Percentiles rank a stretch among this genome's conserved stretches.
Conservation (phyloP, 2,888 invertebrate species). For the Cecidostiba fungosa region DNA sequence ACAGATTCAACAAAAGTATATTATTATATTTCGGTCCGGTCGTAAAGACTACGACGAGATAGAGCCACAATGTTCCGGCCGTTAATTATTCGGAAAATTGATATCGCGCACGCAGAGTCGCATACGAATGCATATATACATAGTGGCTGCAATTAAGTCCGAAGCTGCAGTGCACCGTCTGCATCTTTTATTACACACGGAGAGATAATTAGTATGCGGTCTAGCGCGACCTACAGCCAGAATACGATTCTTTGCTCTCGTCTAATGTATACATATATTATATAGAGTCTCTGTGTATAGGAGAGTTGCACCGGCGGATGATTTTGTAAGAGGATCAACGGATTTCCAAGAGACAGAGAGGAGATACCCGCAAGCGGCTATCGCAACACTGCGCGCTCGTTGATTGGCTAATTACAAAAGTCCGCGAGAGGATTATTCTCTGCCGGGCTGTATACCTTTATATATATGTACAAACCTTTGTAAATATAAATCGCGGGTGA, state of each 20-base stretch:
- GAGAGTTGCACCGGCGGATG: neutral
- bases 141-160: constrained; percentile 68
- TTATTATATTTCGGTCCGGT: neutral
- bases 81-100: constrained; percentile 55
- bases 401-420: constrained; percentile 32
- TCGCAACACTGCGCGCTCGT: neutral
- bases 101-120: constrained; percentile 36
- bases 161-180: constrained; percentile 64
- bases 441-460: too few species aligned
- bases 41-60: constrained; percentile 20
- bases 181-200: constrained; percentile 69
- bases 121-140: constrained; percentile 36
- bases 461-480: too few species aligned
- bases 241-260: neutral
- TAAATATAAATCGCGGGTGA: too few species aligned
- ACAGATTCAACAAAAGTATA: too few species aligned
- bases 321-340: constrained; percentile 46
- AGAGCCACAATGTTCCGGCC: constrained; percentile 26
- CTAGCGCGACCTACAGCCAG: constrained; percentile 38
- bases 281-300: neutral
- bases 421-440: neutral
- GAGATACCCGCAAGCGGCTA: neutral
- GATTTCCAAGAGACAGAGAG: constrained; percentile 5
- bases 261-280: neutral
- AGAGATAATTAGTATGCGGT: constrained; percentile 69